Evolutionary conservation across 2,888 invertebrate species (phyloP).

Genomic region (Drosophila formosana): DNA sequence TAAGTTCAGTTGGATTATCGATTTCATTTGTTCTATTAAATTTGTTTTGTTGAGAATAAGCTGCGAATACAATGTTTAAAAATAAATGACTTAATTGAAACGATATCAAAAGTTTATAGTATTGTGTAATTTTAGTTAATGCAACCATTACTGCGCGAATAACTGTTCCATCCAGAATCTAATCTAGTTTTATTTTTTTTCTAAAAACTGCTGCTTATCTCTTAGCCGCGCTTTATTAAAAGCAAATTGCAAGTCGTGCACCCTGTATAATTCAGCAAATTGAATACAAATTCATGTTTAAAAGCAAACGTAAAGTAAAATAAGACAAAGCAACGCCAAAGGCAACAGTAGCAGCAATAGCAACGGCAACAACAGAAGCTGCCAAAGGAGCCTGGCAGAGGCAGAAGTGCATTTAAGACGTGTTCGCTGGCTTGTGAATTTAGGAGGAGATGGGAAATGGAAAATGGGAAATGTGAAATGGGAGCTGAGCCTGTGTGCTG

Average conservation of each 20-base stretch:
- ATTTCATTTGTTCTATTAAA: too few relatives aligned
- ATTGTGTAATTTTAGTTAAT: too few relatives aligned
- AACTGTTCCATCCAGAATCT: too few relatives aligned
- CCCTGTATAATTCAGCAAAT: constrained; percentile 56
- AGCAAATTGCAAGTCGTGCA: background rate
- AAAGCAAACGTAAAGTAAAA: constrained; percentile 53
- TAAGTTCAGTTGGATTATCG: too few relatives aligned
- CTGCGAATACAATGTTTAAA: too few relatives aligned
- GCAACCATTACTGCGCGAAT: too few relatives aligned
- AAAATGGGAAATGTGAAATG: background rate
- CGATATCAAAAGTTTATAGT: too few relatives aligned
- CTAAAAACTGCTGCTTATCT: background rate
- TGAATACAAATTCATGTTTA: constrained; percentile 70
- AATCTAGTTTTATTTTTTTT: background rate
- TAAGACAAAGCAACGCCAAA: constrained; percentile 27
- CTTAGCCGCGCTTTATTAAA: background rate
- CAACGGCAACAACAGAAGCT: constrained; percentile 2
- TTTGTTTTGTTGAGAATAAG: too few relatives aligned
- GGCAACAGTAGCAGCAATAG: constrained; percentile 5
- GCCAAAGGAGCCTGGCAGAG: constrained; percentile 15
- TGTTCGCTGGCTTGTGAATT: constrained; percentile 3
- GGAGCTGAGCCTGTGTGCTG: background rate
- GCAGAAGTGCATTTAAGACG: constrained; percentile 29
- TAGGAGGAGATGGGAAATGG: background rate
- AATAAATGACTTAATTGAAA: too few relatives aligned